These are phyloP conservation scores for Miltochrista miniata DNA, from an alignment of 2,888 invertebrate species.

Conservation along the genomic window DNA sequence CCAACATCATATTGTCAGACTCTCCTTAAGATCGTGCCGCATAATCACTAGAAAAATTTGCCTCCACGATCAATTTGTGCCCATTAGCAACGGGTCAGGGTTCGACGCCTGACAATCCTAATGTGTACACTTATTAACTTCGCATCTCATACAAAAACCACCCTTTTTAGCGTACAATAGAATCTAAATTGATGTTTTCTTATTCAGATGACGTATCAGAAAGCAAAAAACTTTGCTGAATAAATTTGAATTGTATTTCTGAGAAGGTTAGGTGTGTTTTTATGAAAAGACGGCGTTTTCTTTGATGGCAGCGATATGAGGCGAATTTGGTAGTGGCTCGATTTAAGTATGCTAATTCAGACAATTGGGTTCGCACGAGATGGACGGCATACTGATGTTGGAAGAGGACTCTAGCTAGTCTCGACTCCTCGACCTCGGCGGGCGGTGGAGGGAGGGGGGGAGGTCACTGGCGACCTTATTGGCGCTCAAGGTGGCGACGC, in stretches of 20 bases:
- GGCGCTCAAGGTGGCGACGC: slow-evolving; percentile 24
- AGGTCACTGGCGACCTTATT: slow-evolving; percentile 22
- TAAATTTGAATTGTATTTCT: slow-evolving; percentile 36
- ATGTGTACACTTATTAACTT: slow-evolving; percentile 37
- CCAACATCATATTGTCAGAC: slow-evolving; percentile 3
- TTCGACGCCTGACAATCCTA: slow-evolving; percentile 54
- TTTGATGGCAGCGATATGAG: slow-evolving; percentile 64
- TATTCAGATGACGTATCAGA: slow-evolving; percentile 7
- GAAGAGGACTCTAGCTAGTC: slow-evolving; percentile 12
- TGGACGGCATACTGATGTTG: slow-evolving; percentile 57
- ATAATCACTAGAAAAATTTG: slow-evolving; percentile 60
- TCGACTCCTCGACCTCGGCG: slow-evolving; percentile 18
- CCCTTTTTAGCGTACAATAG: slow-evolving; percentile 17
- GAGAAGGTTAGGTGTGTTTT: slow-evolving; percentile 33
- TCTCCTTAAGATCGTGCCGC: slow-evolving; percentile 40
- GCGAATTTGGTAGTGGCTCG: slow-evolving; percentile 68
- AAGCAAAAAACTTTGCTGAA: slow-evolving; percentile 20
- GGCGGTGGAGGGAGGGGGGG: too few relatives aligned
- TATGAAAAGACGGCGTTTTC: slow-evolving; percentile 45
- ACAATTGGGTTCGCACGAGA: slow-evolving; percentile 60
- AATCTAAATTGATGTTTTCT: slow-evolving; percentile 24
- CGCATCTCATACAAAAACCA: slow-evolving; percentile 15
- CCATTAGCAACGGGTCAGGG: slow-evolving; percentile 68
- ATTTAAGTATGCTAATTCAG: slow-evolving; percentile 73
- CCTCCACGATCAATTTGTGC: slow-evolving; percentile 67